Evolutionary conservation across 1,140 invertebrate genomes (phyloP), one percentile per base, ranked within the genome.

Genomic region (Cotesia glomerata): DNA sequence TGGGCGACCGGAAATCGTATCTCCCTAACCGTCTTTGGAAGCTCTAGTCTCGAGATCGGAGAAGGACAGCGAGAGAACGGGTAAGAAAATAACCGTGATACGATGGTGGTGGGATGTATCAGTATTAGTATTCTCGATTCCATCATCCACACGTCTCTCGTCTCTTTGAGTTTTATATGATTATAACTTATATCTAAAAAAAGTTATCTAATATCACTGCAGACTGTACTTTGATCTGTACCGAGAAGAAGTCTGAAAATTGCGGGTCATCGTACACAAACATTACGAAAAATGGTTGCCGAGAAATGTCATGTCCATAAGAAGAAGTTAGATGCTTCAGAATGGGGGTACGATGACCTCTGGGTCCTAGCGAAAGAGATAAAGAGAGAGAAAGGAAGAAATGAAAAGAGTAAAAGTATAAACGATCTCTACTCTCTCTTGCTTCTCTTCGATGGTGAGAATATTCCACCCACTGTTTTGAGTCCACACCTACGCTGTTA

Each of bases 1-100:
- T 85, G 82, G 83, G 83, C 81, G 83, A 85, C 82, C 83, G 83
- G 83, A 85, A 85, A 84, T 82, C 83, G 79, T 84, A 83, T 82
- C 82, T 85, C 81, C 83, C 82, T 85, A 67, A 83, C 83, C 82
- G 82, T 84, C 83, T 85, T 85, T 84, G 81, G 82, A 76, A 69
- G 65, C 66, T 69, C 61, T 64, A 64, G 66, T 49, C 61, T 63
- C 52, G 18, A 18, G 18, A 18, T 18, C 18, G 39, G 59, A 68
- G 36, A 71, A 58, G 66, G 66, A 64, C 61, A 74, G 54, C 56
- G 18, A 66, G 70, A 71, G 61, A 64, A 64, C 26, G 16, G 54
- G 51, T 59, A 62, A 51, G 14, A 14, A 67, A 67, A 36, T 51
- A n/a, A 36, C 32, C 62, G 52, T n/a, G n/a, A 13, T 54, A 13